Base-by-base conservation (phyloP, 2,888 invertebrate genomes). In the Cantharis lateralis region DNA sequence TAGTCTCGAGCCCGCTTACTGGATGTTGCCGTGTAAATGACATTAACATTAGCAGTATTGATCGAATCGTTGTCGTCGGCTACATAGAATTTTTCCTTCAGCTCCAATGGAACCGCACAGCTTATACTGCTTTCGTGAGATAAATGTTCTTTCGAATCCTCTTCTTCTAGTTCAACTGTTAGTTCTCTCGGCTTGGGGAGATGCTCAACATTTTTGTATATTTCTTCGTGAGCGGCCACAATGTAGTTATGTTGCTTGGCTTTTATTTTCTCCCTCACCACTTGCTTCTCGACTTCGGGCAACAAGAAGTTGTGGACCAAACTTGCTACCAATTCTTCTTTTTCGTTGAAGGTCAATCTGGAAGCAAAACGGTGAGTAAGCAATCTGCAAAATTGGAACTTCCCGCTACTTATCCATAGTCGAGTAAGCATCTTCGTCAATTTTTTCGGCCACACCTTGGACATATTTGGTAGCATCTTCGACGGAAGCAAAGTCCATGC, bases 271-370 rank as follows among this genome's bases (percentile, higher is more conserved):
- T 88, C 83, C 15, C 89, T 84, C 1, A 88, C 86, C 2, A 89
- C 82, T 26, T 85, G 81, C 64, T 89, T 89, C 81, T 90, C 89
- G 0, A 91, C 89, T 80, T 91, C 90, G 0, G 92, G 91, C 32
- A 92, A 83, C 0, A 92, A 85, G 85, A 91, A 91, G 82, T 91
- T 90, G 71, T 92, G 91, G 0, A 92, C 90, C 81, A 92, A 80
- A 80, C 91, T 90, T 0, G 91, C 91, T 0, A 92, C 89, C 68
- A 90, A 72, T 84, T 91, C 91, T 83, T 91, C 90, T 83, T 91
- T 89, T 72, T 90, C 90, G 0, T 48, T 28, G n/a, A 16, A 68
- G 10, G 15, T 13, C 26, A 69, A 20, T 10, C 62, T 75, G 26
- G 20, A 61, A 61, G 26, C n/a, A 64, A 48, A 48, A n/a, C 7